These are phyloP conservation scores for Protula sp. DNA, from an alignment of 2,888 invertebrate species.

Conservation along the genomic window DNA sequence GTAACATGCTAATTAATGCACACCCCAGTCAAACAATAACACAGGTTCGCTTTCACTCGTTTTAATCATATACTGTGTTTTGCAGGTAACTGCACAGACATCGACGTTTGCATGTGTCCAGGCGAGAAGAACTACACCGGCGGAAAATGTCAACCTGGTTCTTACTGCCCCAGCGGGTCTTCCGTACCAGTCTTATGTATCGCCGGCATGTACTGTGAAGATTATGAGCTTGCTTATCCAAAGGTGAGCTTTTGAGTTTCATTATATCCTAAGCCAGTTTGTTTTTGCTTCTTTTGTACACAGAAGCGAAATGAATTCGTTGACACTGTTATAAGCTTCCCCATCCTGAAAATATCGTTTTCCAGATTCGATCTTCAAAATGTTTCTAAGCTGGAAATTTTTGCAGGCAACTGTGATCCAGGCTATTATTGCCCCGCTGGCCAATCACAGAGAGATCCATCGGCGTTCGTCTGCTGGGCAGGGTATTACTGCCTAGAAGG, in stretches of 20 bases:
- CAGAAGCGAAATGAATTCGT: too few species aligned
- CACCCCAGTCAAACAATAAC: too few species aligned
- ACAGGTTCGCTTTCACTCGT: too few species aligned
- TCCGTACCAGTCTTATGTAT: conserved; percentile 38
- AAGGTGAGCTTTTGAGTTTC: too few species aligned
- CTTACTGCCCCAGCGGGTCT: conserved; percentile 43
- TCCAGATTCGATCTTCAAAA: too few species aligned
- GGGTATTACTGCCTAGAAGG: conserved; percentile 44
- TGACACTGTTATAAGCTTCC: too few species aligned
- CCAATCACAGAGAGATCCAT: conserved; percentile 31
- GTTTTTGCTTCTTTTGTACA: too few species aligned
- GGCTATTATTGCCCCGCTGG: conserved; percentile 46
- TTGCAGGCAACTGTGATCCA: conserved; percentile 36
- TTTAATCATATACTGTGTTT: too few species aligned
- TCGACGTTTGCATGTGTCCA: conserved; percentile 43
- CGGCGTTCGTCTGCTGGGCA: conserved; percentile 30
- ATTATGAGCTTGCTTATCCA: conserved; percentile 36
- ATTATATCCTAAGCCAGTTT: too few species aligned
- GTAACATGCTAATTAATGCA: too few species aligned
- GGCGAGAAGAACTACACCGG: conserved; percentile 41
- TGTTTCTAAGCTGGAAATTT: too few species aligned
- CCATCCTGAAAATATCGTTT: too few species aligned
- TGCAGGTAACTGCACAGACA: conserved; percentile 40
- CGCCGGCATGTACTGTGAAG: conserved; percentile 40
- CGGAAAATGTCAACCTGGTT: conserved; percentile 43